Percentiles rank a stretch among this genome's conserved stretches.
These are phyloP conservation scores for Luidia sarsii DNA, from an alignment of 53 echinoderm and acorn worm genomes.

Conservation along the genomic window DNA sequence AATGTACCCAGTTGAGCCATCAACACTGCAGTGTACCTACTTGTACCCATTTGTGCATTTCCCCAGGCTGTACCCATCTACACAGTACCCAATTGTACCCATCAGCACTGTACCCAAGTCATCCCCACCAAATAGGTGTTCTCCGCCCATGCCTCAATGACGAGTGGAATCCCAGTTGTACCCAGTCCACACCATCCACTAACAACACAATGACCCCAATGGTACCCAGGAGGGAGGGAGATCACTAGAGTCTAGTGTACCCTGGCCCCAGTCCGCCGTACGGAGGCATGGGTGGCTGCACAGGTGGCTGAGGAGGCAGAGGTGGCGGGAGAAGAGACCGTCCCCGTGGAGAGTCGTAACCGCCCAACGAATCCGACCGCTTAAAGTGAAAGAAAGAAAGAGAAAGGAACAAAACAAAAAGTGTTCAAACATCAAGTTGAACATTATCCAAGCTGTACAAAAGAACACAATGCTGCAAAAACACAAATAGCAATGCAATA, in stretches of 20 bases:
- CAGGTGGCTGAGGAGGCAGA: background rate
- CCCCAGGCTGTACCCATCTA: no score
- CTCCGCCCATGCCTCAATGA: no score
- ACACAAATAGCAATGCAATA: no score
- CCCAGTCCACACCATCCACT: background rate
- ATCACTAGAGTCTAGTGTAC: slow-evolving; percentile 16
- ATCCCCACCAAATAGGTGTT: no score
- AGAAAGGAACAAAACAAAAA: no score
- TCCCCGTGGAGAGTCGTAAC: slow-evolving; percentile 4
- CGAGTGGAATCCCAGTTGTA: slow-evolving; percentile 7
- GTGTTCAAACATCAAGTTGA: no score
- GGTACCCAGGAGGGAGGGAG: slow-evolving; percentile 4
- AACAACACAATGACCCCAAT: slow-evolving; percentile 15
- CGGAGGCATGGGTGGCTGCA: background rate
- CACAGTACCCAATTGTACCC: slow-evolving; percentile 9
- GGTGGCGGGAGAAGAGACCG: slow-evolving; percentile 16
- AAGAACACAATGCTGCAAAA: no score
- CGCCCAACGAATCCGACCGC: slow-evolving; percentile 4
- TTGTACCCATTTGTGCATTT: no score
- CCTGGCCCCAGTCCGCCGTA: background rate
- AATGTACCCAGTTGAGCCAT: no score
- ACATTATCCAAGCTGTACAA: no score
- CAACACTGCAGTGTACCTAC: background rate
- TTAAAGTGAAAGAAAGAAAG: slow-evolving; percentile 6
- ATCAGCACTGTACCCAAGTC: background rate